Evolutionary conservation across 2,888 invertebrate species (phyloP), one percentile per base, ranked within the genome.

Genomic region (Mesoligia furuncula): DNA sequence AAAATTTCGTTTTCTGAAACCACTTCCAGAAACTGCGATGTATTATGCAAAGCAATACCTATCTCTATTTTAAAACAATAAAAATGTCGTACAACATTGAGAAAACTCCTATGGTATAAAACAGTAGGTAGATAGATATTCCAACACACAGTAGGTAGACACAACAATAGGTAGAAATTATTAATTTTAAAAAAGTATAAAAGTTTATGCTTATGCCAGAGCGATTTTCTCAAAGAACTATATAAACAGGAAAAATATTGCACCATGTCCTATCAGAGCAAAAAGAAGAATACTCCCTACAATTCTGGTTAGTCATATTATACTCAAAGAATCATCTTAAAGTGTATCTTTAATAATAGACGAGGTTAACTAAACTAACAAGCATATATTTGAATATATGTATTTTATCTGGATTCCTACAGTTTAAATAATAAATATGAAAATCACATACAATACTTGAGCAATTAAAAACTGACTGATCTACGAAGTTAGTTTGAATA

Each of bases 1-100:
- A 79, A 88, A 92, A 91, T 81, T 90, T 91, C 87, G 84, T 89
- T 89, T 86, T 59, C 81, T 83, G 86, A 90, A 90, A 87, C 85
- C 85, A 81, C 57, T 57, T 88, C 65, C 83, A 87, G 69, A 82
- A 82, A 88, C 39, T 76, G 39, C 75, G 27, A 70, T 45, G n/a
- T 73, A 65, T 73, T 86, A 87, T 75, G 61, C 71, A 78, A 78
- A 85, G 77, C 65, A 78, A 65, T 78, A 45, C 59, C n/a, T 64
- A 45, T 62, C n/a, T 64, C 15, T 77, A 27, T 72, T 65, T 42
- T 66, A 42, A 39, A 75, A 68, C 48, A 61, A 51, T 54, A 13
- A n/a, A 48, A 45, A 48, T 62, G 15, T 68, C 2, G 3, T 66
- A 66, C 6, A 85, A 62, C 7, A 51, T 70, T 82, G 45, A 64